Conservation (phyloP, 2,113 vertebrate genomes). For the Bujurquina vittata region DNA sequence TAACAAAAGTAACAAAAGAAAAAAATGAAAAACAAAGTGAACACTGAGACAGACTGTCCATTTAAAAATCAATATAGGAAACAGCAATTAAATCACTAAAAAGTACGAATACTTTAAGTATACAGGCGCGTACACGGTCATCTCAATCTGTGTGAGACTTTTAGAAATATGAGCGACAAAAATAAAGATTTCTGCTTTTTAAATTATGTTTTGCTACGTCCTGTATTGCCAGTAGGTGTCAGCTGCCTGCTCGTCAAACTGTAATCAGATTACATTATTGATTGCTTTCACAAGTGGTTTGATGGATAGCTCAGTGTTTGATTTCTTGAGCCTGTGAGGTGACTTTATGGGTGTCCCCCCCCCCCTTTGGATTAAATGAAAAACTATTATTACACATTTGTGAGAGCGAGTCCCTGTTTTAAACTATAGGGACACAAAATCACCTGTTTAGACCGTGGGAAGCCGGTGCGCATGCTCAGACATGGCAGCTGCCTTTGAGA, state of each 20-base stretch:
- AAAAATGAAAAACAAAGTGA: too few relatives aligned
- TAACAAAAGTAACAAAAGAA: too few relatives aligned
- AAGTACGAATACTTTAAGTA: background rate
- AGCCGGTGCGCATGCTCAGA: constrained; percentile 12
- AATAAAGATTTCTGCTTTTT: too few relatives aligned
- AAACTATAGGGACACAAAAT: background rate
- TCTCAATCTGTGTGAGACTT: too few relatives aligned
- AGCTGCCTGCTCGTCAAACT: background rate
- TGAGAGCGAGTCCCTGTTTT: background rate
- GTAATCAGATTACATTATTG: background rate
- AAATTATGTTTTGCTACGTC: too few relatives aligned
- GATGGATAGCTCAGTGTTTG: too few relatives aligned
- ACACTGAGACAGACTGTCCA: too few relatives aligned
- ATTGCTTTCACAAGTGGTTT: too few relatives aligned
- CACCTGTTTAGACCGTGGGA: background rate
- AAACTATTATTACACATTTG: fast-evolving
- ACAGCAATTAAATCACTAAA: background rate
- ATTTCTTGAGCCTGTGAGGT: background rate
- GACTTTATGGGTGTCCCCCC: background rate
- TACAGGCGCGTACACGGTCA: background rate
- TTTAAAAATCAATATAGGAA: background rate
- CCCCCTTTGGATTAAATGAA: background rate
- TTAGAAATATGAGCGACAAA: too few relatives aligned
- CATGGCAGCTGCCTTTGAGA: background rate
- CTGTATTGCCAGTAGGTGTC: too few relatives aligned